These are phyloP conservation scores for Amphipyra berbera DNA, from an alignment of 2,888 invertebrate species.

Conservation along the genomic window DNA sequence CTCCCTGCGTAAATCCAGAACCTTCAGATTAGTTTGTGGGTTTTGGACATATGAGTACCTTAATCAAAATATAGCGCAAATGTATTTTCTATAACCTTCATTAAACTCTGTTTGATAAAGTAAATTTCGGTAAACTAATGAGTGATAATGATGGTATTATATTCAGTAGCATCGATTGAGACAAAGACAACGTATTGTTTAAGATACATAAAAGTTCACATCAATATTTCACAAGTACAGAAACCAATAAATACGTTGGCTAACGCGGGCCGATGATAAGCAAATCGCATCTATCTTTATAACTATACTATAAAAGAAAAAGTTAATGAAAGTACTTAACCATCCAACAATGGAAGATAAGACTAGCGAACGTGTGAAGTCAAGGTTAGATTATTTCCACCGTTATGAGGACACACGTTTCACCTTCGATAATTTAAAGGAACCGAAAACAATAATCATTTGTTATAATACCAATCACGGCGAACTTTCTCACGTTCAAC, in stretches of 20 bases:
- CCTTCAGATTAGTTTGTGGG: no score
- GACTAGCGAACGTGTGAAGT: constrained; percentile 22
- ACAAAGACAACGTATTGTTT: no score
- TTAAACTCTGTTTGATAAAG: no score
- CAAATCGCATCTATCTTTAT: neutral
- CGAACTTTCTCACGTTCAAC: constrained; percentile 65
- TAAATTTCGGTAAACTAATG: no score
- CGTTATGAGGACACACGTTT: constrained; percentile 23
- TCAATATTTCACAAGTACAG: neutral
- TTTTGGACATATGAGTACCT: no score
- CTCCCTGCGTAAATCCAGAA: no score
- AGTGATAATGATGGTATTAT: no score
- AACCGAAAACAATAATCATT: constrained; percentile 39
- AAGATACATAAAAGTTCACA: no score
- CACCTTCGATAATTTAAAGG: constrained; percentile 16
- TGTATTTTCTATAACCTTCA: no score
- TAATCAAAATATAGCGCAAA: no score
- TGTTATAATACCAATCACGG: constrained; percentile 50
- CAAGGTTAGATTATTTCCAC: constrained; percentile 22
- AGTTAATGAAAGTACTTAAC: neutral
- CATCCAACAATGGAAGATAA: constrained; percentile 10
- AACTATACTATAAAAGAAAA: neutral
- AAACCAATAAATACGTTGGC: constrained; percentile 11
- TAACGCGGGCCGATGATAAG: no score
- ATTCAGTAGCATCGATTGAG: no score